Evolutionary conservation across 2,113 vertebrate genomes (phyloP).

Genomic region (Zosterops borbonicus): DNA sequence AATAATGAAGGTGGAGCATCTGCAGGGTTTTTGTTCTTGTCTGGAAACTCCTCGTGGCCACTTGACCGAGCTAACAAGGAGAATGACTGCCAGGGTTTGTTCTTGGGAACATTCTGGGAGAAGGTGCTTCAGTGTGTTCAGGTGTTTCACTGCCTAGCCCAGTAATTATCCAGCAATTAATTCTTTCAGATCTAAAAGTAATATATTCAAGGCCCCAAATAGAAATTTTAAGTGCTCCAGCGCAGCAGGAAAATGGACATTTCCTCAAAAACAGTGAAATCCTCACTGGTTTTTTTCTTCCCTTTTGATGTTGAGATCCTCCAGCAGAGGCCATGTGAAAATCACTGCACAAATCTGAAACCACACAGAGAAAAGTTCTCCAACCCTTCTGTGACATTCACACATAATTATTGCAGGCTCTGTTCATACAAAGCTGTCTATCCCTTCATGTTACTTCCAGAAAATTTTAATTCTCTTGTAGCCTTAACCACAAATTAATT

Average conservation of each 20-base stretch:
- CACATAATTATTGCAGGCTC: background rate
- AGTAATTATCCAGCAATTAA: background rate
- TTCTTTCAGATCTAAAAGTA: background rate
- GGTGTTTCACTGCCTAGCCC: background rate
- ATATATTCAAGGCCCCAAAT: accelerated
- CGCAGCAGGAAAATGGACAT: background rate
- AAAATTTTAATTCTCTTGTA: background rate
- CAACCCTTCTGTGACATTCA: background rate
- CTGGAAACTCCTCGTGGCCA: background rate
- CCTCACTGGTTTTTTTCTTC: background rate
- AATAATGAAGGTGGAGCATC: background rate
- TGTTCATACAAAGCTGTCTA: background rate
- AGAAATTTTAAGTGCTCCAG: background rate
- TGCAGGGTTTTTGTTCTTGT: background rate
- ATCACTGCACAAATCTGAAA: background rate
- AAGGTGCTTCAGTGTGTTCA: background rate
- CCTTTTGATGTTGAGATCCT: background rate
- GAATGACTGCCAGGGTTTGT: background rate
- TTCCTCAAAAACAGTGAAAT: background rate
- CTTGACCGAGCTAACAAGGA: background rate
- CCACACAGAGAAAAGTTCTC: background rate
- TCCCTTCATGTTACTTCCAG: background rate
- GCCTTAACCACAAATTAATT: background rate
- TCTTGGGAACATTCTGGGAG: accelerated
- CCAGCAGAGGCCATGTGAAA: background rate